Evolutionary conservation across 1,140 invertebrate genomes (phyloP).

Genomic region (Brachionus koreanus): DNA sequence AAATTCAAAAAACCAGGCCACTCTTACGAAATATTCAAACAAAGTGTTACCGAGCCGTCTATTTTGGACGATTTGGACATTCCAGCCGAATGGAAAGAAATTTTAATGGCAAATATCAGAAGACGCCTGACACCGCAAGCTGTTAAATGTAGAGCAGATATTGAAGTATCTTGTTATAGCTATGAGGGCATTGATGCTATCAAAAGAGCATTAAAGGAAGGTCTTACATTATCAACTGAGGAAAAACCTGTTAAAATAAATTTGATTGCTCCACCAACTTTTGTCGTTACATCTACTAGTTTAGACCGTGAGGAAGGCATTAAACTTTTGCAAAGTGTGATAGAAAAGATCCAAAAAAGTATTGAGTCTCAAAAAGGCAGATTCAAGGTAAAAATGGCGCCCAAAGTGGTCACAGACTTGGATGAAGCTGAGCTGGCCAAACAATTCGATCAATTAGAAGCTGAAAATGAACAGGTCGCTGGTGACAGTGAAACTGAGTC

Average conservation of each 20-base stretch:
- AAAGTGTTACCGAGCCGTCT: slow-evolving; percentile 77
- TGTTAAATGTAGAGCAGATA: slow-evolving; percentile 91
- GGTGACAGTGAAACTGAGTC: slow-evolving; percentile 59
- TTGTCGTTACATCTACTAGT: slow-evolving; percentile 96
- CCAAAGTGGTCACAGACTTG: slow-evolving; percentile 93
- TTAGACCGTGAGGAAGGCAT: slow-evolving; percentile 90
- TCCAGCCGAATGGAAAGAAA: slow-evolving; percentile 84
- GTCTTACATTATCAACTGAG: slow-evolving; percentile 72
- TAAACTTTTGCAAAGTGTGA: slow-evolving; percentile 78
- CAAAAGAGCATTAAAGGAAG: slow-evolving; percentile 83
- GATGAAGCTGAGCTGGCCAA: slow-evolving; percentile 85
- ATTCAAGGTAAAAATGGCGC: slow-evolving; percentile 89
- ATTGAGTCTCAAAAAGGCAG: slow-evolving; percentile 81
- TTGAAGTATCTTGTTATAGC: slow-evolving; percentile 96
- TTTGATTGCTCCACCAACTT: slow-evolving; percentile 93
- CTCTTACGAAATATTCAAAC: slow-evolving; percentile 97
- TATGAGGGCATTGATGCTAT: slow-evolving; percentile 99
- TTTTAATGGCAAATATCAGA: slow-evolving; percentile 88
- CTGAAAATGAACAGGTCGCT: slow-evolving; percentile 86
- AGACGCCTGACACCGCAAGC: slow-evolving; percentile 93
- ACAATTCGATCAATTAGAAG: slow-evolving; percentile 86
- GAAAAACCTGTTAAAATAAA: slow-evolving; percentile 69
- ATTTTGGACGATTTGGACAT: slow-evolving; percentile 93
- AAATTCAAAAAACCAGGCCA: slow-evolving; percentile 92
- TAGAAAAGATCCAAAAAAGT: slow-evolving; percentile 77